Base-by-base conservation (phyloP, 2,888 invertebrate species). In the Agrenia bidenticulata region DNA sequence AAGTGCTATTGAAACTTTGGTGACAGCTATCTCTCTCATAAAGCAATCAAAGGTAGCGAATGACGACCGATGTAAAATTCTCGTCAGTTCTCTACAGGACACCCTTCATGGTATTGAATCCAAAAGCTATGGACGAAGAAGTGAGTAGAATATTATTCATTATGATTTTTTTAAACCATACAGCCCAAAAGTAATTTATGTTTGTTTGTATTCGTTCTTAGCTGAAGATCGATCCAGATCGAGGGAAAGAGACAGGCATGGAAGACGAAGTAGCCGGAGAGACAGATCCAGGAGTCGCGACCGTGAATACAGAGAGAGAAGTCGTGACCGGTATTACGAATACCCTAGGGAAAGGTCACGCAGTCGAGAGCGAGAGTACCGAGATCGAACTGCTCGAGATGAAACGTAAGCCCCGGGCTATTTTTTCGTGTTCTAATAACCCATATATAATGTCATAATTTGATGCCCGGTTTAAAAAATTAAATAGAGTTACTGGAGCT, bases 1-100 rank as follows among this genome's bases (percentile, higher is more conserved):
- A 1, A 94, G 94, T 80, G 99, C 99, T 57, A 96, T 99, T 71
- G 98, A 99, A 83, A 99, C 99, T 2, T 84, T 99, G 72, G 95
- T 97, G 66, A 99, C 99, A 0, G 99, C 99, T 7, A 97, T 99
- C 77, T 96, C 97, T 9, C 85, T 99, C 64, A 99, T 99, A 76
- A 97, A 97, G 80, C 97, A 98, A 84, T 97, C 97, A 63, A 93
- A 94, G 83, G 92, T 94, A 53, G 91, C 94, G 0, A 88, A 89
- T 77, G 98, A 99, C 81, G 99, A 99, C 80, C 87, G 99, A 49
- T 99, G 99, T 84, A 96, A 97, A 83, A 97, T 98, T 77, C 83
- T 99, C 63, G 95, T 99, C 74, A 94, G 93, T 77, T 95, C 96
- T 0, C 85, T 99, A 1, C 94, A 96, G 81, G 98, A 99, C 80